phyloP scores from a whole-genome alignment of 2,797 vertebrate genomes.

The Distichodus sexfasciatus region DNA sequence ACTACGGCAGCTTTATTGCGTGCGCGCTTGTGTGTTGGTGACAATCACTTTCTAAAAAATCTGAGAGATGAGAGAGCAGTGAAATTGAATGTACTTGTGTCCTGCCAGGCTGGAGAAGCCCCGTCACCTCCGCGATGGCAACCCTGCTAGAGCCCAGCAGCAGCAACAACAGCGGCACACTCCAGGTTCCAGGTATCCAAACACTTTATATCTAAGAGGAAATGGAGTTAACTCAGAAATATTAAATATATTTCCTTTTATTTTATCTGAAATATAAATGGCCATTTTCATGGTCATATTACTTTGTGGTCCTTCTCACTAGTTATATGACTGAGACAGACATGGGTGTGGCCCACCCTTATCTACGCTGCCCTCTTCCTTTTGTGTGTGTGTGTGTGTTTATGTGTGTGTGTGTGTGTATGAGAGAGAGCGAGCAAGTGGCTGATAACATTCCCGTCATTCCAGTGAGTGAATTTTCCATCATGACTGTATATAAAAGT shows the following conservation, averaged over 20 bases:
- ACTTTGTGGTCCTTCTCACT: conserved; percentile 19
- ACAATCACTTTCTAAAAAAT: neutral
- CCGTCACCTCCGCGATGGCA: conserved; percentile 64
- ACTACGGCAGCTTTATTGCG: neutral
- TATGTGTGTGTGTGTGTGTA: neutral
- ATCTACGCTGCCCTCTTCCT: conserved; percentile 26
- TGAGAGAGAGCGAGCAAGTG: conserved; percentile 1
- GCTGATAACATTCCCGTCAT: conserved; percentile 54
- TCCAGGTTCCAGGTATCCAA: conserved; percentile 64
- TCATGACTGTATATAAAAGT: conserved; percentile 1
- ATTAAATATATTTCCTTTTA: too few relatives aligned
- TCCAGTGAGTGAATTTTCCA: conserved; percentile 35
- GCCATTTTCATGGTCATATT: neutral
- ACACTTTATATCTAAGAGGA: too few relatives aligned
- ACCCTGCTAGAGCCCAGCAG: conserved; percentile 65
- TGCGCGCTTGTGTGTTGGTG: neutral
- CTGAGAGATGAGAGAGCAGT: neutral
- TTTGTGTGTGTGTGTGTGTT: conserved; percentile 10
- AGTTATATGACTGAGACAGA: conserved; percentile 32
- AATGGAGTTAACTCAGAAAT: too few relatives aligned
- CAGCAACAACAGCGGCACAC: conserved; percentile 64
- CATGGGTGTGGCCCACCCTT: conserved; percentile 42
- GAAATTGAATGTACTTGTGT: conserved; percentile 5
- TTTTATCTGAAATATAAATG: neutral
- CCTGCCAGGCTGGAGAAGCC: conserved; percentile 46